Evolutionary conservation across 2,888 invertebrate species (phyloP).

Genomic region (Eupithecia dodoneata): DNA sequence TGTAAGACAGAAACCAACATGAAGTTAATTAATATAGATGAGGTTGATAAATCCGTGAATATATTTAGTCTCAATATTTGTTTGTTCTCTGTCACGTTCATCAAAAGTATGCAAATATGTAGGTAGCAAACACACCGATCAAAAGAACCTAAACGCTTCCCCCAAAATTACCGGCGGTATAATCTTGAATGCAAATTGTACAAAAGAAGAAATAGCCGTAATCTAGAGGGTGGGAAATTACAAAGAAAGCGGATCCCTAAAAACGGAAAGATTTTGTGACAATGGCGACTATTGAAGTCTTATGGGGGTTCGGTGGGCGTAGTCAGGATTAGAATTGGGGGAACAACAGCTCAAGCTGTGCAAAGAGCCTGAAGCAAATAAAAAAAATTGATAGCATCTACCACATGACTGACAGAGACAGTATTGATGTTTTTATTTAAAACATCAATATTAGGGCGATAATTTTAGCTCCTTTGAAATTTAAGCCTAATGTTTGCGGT

Average conservation of each 20-base stretch:
- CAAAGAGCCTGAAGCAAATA: background rate
- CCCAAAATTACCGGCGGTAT: slow-evolving; percentile 58
- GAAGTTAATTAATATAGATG: too few relatives aligned
- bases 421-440: background rate
- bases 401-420: background rate
- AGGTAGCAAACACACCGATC: slow-evolving; percentile 18
- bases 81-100: background rate
- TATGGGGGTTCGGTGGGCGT: slow-evolving; percentile 2
- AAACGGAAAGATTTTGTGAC: slow-evolving; percentile 41
- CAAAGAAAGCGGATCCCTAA: slow-evolving; percentile 33
- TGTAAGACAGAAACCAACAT: too few relatives aligned
- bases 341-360: background rate
- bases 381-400: background rate
- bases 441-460: background rate
- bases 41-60: background rate
- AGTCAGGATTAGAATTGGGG: background rate
- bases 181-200: slow-evolving; percentile 64
- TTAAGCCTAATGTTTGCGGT: too few relatives aligned
- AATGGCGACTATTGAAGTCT: slow-evolving; percentile 41
- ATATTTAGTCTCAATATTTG: background rate
- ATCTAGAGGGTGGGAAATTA: slow-evolving; percentile 45
- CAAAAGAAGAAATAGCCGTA: slow-evolving; percentile 50
- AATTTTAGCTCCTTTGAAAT: background rate
- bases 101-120: slow-evolving; percentile 8
- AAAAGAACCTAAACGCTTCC: slow-evolving; percentile 40